These are phyloP conservation scores for Ictidomys tridecemlineatus DNA, from an alignment of 2,113 vertebrate genomes.

Conservation along the genomic window DNA sequence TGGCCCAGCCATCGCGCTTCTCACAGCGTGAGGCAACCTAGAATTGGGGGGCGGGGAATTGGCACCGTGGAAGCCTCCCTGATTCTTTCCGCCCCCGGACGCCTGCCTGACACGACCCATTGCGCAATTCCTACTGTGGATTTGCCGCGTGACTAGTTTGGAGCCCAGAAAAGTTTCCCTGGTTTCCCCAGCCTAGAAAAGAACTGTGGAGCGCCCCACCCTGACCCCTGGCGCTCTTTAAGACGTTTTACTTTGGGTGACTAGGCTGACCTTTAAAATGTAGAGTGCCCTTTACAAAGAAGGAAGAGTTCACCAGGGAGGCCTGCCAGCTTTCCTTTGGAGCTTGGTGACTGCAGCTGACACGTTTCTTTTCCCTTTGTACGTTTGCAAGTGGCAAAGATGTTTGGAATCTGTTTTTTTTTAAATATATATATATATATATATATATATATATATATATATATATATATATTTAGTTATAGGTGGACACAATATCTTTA, in stretches of 20 bases:
- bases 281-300: background rate
- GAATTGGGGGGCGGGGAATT: background rate
- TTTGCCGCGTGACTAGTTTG: constrained; percentile 61
- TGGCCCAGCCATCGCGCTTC: background rate
- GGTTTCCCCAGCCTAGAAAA: background rate
- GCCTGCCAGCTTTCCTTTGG: background rate
- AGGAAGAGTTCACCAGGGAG: background rate
- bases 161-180: constrained; percentile 37
- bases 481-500: too few species aligned
- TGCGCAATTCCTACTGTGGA: constrained; percentile 64
- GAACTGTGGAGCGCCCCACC: background rate
- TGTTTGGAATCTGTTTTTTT: background rate
- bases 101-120: background rate
- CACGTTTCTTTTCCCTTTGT: background rate
- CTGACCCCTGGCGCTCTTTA: background rate
- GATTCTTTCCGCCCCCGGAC: background rate
- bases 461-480: too few species aligned
- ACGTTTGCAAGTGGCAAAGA: background rate
- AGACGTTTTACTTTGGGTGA: background rate
- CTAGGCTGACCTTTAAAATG: background rate
- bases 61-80: background rate
- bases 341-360: background rate
- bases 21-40: background rate
- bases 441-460: too few species aligned
- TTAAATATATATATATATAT: too few species aligned